phyloP scores from a whole-genome alignment of 2,113 vertebrate species.

The Misgurnus anguillicaudatus region DNA sequence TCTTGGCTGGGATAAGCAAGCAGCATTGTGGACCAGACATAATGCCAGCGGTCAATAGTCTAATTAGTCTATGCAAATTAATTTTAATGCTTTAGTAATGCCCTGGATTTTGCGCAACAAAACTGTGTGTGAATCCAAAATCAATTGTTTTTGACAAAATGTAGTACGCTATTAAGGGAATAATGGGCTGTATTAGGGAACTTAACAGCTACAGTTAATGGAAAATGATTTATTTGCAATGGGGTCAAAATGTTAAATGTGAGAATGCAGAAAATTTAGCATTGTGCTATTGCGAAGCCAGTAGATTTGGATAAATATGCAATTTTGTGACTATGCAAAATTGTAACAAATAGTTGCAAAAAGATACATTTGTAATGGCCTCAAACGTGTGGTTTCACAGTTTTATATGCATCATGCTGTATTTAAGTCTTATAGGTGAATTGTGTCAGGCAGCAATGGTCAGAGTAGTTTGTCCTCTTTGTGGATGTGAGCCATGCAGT shows the following conservation, averaged over 20 bases:
- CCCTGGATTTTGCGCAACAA: constrained; percentile 18
- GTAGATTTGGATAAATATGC: too few relatives aligned
- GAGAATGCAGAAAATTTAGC: too few relatives aligned
- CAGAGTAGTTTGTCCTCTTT: neutral
- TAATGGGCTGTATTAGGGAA: too few relatives aligned
- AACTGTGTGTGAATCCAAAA: constrained; percentile 3
- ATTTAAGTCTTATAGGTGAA: neutral
- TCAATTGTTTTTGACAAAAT: neutral
- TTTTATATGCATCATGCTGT: neutral
- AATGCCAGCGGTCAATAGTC: neutral
- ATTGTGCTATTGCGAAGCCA: too few relatives aligned
- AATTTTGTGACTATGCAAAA: too few relatives aligned
- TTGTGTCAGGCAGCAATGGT: neutral
- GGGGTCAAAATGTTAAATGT: too few relatives aligned
- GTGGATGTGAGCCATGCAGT: constrained; percentile 16
- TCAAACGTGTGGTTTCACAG: neutral
- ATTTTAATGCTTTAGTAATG: neutral
- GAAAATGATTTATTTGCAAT: too few relatives aligned
- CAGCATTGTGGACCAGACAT: neutral
- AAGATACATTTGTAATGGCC: neutral
- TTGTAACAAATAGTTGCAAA: too few relatives aligned
- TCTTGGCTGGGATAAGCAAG: neutral
- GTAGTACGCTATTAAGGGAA: too few relatives aligned
- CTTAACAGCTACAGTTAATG: too few relatives aligned
- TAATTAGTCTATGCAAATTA: neutral